Evolutionary conservation across 2,797 vertebrate species (phyloP), one percentile per base, ranked within the genome.

Genomic region (Silurus lanzhouensis): DNA sequence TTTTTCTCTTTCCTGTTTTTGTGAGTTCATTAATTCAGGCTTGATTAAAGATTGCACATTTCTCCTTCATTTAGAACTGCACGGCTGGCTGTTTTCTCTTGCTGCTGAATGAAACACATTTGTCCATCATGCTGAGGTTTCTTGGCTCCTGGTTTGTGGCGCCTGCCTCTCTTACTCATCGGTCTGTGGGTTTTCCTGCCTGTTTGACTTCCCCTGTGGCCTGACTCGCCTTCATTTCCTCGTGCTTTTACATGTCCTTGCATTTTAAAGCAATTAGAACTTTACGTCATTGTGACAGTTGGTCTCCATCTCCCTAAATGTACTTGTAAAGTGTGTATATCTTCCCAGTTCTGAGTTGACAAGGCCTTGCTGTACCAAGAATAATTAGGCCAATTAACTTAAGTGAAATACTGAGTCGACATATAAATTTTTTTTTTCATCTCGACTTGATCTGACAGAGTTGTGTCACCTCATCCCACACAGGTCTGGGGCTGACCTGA

Each of bases 341-440:
- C 86, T 91, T 88, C 85, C 70, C 68, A 25, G 84, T 82, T 87
- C 89, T 60, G 64, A 90, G 87, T 88, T 79, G 84, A 87, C 84
- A 84, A 84, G 84, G 38, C 75, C 79, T 58, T 84, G 80, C 84
- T 91, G 89, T 91, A 91, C 91, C 83, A 87, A 89, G 91, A 95
- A 94, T 94, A 95, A 95, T 95, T 95, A 94, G 93, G 92, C 86
- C 92, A 95, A 93, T 95, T 95, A 94, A 94, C 93, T 94, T 83
- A 89, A 91, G 92, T 91, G 90, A 91, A 87, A 90, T 92, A 90
- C 89, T 88, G 91, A 92, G 91, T 86, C 89, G 89, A 92, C 94
- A 93, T 94, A 93, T 94, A 93, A 92, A 91, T 94, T 71, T 71
- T 71, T 20, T 46, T 44, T 38, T 19, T 38, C 6, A 10, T 46